Evolutionary conservation across 2,888 invertebrate genomes (phyloP).

Genomic region (Ethmia dodecea): DNA sequence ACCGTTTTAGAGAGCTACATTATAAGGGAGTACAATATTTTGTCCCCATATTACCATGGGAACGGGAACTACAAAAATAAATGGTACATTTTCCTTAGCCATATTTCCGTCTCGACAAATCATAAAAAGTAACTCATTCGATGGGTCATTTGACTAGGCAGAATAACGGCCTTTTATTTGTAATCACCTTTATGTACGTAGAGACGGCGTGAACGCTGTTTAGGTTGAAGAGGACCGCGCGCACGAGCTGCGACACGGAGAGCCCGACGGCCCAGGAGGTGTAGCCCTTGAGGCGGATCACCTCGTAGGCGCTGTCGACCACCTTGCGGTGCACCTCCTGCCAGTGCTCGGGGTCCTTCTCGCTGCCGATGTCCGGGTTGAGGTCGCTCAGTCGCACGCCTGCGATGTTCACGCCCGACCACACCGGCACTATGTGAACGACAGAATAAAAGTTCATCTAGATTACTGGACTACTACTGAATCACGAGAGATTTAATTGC

Average conservation of each 20-base stretch:
- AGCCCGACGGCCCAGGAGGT: constrained; percentile 95
- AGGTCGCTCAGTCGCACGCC: constrained; percentile 90
- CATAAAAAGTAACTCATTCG: no score
- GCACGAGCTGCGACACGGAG: constrained; percentile 84
- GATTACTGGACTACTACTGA: background rate
- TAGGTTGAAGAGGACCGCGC: constrained; percentile 84
- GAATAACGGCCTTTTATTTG: no score
- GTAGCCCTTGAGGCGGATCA: constrained; percentile 92
- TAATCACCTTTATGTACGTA: constrained; percentile 83
- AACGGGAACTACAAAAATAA: no score
- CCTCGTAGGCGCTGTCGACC: constrained; percentile 90
- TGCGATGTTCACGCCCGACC: constrained; percentile 96
- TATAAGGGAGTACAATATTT: no score
- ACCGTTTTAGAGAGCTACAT: no score
- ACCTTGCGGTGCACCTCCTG: constrained; percentile 86
- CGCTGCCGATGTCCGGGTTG: constrained; percentile 84
- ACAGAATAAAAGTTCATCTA: no score
- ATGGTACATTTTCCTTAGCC: no score
- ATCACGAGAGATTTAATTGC: no score
- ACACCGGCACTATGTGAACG: constrained; percentile 86
- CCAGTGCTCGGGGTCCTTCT: constrained; percentile 88
- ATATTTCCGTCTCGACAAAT: no score
- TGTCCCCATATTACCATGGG: no score
- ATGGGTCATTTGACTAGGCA: no score
- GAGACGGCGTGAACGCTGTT: constrained; percentile 88